Base-by-base conservation (phyloP, 1,140 invertebrate genomes). In the Halictus rubicundus region DNA sequence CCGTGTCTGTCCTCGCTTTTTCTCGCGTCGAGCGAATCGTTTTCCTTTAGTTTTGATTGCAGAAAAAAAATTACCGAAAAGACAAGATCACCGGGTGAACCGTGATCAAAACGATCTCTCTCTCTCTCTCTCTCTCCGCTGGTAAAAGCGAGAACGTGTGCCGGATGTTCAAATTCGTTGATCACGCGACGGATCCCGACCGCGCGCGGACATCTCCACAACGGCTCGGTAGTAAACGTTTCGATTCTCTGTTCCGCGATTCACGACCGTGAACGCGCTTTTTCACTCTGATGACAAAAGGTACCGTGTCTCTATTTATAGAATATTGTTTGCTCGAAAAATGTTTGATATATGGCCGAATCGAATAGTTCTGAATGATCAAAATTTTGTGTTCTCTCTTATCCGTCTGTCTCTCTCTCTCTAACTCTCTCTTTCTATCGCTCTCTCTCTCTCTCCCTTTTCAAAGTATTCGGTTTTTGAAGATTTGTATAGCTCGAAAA, bases 121-220 rank as follows among this genome's bases (percentile, higher is more conserved):
- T n/a, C n/a, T n/a, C n/a, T 73, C 63, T 79, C 73, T 73, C 63
- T 79, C 73, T 81, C 32, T 70, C 65, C 69, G 39, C 16, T 46
- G 8, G 16, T 32, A 21, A 16, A 52, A 52, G 49, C 49, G 49
- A 16, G 49, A 52, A 52, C 49, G 49, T 19, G 19, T 19, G 19
- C 49, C 42, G 42, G 42, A 32, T 32, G 32, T 5, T 32, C 32
- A 32, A 32, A 32, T 32, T 32, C 42, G 42, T 9, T 46, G 42
- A 14, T 46, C 42, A 46, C 42, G 42, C 42, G 42, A 46, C 42
- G 42, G 42, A 46, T 46, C 42, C 42, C 14, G 14, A 46, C 9
- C 42, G 42, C 42, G 68, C 49, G 69, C 27, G 54, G 77, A 81
- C 14, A 16, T 16, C 6, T 52, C 14, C 14, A 6, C 14, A 52